These are phyloP conservation scores for Orientallactaga sibirica DNA, from an alignment of 2,797 vertebrate genomes.

Conservation along the genomic window DNA sequence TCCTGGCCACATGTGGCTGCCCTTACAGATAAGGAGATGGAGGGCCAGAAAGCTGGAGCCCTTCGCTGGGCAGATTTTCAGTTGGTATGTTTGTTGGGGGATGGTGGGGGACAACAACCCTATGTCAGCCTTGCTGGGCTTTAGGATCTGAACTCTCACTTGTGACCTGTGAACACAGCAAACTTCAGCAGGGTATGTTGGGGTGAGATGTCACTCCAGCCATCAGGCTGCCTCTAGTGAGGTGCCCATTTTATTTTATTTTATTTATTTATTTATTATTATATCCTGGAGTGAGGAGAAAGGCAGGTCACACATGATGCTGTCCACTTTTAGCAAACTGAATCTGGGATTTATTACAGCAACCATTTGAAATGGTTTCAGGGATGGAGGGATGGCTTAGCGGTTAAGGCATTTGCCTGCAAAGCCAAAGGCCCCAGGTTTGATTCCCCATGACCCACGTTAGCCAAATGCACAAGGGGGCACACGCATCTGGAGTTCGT, in stretches of 20 bases:
- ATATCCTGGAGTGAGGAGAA: neutral
- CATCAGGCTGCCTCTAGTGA: neutral
- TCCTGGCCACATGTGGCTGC: neutral
- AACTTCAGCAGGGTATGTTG: neutral
- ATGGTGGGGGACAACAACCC: too few relatives aligned
- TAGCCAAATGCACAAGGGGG: too few relatives aligned
- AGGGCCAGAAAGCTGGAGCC: neutral
- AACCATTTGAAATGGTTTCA: neutral
- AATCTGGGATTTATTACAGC: neutral
- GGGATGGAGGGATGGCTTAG: too few relatives aligned
- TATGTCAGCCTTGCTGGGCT: neutral
- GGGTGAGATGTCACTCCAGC: neutral
- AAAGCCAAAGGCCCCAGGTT: too few relatives aligned
- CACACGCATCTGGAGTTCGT: too few relatives aligned
- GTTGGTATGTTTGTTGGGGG: too few relatives aligned
- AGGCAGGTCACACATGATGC: neutral
- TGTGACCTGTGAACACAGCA: neutral
- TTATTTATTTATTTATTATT: too few relatives aligned
- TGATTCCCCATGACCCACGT: too few relatives aligned
- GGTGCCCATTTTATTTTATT: neutral
- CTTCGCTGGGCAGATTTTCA: neutral
- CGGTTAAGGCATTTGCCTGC: too few relatives aligned
- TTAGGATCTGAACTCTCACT: neutral
- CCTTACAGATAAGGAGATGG: neutral
- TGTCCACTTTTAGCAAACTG: neutral